Evolutionary conservation across 2,888 invertebrate genomes (phyloP).

Genomic region (Zygogramma bicolorata): DNA sequence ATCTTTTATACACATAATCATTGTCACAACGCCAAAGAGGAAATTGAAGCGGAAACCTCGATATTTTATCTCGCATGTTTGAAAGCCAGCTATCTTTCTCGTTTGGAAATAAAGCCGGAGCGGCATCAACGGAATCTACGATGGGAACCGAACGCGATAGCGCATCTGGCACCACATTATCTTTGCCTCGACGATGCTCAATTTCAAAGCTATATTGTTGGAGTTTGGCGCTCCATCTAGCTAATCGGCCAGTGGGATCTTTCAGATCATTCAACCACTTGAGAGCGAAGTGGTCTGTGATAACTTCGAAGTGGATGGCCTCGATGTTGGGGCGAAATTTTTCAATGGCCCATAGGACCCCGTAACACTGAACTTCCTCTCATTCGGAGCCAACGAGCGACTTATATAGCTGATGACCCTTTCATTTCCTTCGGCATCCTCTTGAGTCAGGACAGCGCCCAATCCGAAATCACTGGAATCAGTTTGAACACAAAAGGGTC

Average conservation of each 20-base stretch:
- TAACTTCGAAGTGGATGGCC: constrained; percentile 37
- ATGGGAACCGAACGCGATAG: neutral
- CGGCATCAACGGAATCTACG: neutral
- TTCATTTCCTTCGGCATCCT: constrained; percentile 15
- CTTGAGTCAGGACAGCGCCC: constrained; percentile 30
- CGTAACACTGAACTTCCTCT: constrained; percentile 31
- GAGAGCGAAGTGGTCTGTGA: constrained; percentile 25
- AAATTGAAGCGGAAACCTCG: neutral
- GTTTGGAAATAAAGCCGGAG: neutral
- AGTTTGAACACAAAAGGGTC: constrained; percentile 25
- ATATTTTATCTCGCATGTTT: neutral
- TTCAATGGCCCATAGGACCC: constrained; percentile 36
- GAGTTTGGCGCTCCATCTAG: constrained; percentile 10
- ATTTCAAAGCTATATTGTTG: constrained; percentile 16
- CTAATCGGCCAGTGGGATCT: constrained; percentile 22
- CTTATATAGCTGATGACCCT: constrained; percentile 22
- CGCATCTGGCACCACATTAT: constrained; percentile 10
- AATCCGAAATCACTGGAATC: constrained; percentile 33
- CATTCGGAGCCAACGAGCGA: constrained; percentile 11
- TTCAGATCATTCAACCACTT: constrained; percentile 17
- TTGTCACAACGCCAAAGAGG: neutral
- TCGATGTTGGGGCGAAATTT: constrained; percentile 32
- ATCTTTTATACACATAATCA: neutral
- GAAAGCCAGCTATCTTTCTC: constrained; percentile 14
- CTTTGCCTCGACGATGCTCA: constrained; percentile 2